phyloP scores from a whole-genome alignment of 2,888 invertebrate genomes.

The Aphodius granarius region DNA sequence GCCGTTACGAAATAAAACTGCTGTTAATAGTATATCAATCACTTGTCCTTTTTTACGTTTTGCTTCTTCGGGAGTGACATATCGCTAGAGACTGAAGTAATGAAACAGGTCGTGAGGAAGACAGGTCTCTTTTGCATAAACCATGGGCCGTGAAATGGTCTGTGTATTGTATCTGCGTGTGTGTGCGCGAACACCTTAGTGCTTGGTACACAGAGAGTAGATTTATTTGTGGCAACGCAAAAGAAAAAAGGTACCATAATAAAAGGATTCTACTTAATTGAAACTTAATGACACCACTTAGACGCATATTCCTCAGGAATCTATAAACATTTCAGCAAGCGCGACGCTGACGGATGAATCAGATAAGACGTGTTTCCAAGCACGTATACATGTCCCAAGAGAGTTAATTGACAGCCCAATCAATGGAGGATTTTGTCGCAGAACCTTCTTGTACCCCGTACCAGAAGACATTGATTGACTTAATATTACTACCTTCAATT shows the following conservation, averaged over 20 bases:
- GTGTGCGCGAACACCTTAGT: not conserved
- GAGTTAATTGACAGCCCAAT: slow-evolving; percentile 56
- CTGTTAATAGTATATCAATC: slow-evolving; percentile 15
- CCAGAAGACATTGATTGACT: slow-evolving; percentile 52
- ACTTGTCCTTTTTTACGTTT: slow-evolving; percentile 1
- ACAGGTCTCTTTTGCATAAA: slow-evolving; percentile 9
- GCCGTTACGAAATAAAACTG: not conserved
- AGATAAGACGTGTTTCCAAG: slow-evolving; percentile 55
- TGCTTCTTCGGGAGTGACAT: slow-evolving; percentile 3
- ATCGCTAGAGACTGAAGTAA: slow-evolving; percentile 11
- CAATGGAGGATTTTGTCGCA: slow-evolving; percentile 54
- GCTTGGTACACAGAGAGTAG: not conserved
- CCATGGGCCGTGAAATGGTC: slow-evolving; percentile 2
- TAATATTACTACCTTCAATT: slow-evolving; percentile 53
- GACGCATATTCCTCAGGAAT: slow-evolving; percentile 51
- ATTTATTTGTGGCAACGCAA: slow-evolving; percentile 16
- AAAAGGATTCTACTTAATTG: slow-evolving; percentile 43
- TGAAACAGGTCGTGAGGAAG: slow-evolving; percentile 9
- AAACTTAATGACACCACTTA: slow-evolving; percentile 49
- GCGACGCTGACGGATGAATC: slow-evolving; percentile 52
- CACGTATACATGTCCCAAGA: slow-evolving; percentile 54
- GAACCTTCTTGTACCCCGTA: slow-evolving; percentile 2
- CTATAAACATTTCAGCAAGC: slow-evolving; percentile 53
- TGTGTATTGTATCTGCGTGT: not conserved
- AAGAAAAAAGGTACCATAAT: slow-evolving; percentile 26